Conservation (phyloP, 2,888 invertebrate genomes). For the Heliconius charithonia region DNA sequence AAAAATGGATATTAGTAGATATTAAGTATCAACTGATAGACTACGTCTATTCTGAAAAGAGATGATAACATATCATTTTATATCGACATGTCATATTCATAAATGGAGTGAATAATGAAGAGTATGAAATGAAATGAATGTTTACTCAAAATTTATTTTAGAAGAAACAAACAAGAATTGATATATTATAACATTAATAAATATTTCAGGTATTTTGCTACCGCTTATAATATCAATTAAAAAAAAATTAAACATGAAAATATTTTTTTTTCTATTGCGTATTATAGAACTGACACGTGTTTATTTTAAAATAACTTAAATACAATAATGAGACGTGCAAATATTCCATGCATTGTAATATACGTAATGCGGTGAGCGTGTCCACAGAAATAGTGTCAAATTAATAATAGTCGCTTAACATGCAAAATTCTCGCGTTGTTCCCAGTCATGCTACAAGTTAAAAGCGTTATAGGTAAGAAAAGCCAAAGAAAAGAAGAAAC, state of each 20-base stretch:
- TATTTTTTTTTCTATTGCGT: background rate
- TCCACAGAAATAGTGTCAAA: slow-evolving; percentile 55
- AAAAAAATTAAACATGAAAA: background rate
- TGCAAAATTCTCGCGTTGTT: slow-evolving; percentile 33
- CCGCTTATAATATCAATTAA: background rate
- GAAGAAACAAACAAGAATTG: too few species aligned
- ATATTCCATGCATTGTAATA: slow-evolving; percentile 37
- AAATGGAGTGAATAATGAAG: background rate
- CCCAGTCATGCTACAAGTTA: slow-evolving; percentile 34
- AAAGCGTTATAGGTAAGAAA: slow-evolving; percentile 10
- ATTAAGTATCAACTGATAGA: too few species aligned
- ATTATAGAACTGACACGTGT: slow-evolving; percentile 14
- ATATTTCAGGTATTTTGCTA: background rate
- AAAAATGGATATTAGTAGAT: background rate
- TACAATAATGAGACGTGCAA: slow-evolving; percentile 29
- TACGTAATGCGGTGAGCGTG: slow-evolving; percentile 38
- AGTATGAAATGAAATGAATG: slow-evolving; percentile 14
- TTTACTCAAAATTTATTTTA: background rate
- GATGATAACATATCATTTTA: background rate
- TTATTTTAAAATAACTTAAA: slow-evolving; percentile 6
- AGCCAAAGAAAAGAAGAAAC: background rate
- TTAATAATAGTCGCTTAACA: slow-evolving; percentile 50
- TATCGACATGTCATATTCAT: background rate
- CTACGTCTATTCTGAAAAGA: background rate
- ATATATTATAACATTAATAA: background rate